Conservation (phyloP, 2,797 vertebrate genomes). For the Poecile montanus region DNA sequence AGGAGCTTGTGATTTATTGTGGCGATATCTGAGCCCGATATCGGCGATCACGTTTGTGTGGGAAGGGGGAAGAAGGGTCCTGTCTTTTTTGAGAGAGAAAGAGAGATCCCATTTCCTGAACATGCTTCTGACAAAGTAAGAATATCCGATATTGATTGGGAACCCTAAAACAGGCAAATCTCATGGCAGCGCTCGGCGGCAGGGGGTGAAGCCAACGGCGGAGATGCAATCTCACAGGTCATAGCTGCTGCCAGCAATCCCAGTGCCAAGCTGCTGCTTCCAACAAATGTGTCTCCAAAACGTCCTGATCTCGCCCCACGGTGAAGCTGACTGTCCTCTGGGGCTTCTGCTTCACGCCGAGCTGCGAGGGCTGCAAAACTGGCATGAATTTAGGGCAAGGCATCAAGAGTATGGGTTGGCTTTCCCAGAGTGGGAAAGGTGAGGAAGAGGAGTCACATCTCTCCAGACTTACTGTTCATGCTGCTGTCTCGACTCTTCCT, state of each 20-base stretch:
- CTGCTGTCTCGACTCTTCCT: background rate
- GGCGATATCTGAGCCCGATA: slow-evolving; percentile 21
- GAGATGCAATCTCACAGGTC: slow-evolving; percentile 67
- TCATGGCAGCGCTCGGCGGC: background rate
- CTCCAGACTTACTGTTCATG: background rate
- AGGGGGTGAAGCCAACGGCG: slow-evolving; percentile 43
- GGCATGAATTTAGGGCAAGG: background rate
- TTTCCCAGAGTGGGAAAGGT: background rate
- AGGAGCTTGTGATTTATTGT: slow-evolving; percentile 58
- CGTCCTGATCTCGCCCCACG: slow-evolving; percentile 9
- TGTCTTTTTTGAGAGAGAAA: background rate
- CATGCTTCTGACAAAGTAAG: background rate
- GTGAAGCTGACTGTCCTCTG: background rate
- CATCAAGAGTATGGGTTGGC: background rate
- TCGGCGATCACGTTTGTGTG: background rate
- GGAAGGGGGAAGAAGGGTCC: slow-evolving; percentile 6
- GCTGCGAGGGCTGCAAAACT: slow-evolving; percentile 16
- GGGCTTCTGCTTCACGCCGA: background rate
- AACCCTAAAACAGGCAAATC: slow-evolving; percentile 30
- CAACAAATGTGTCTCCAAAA: slow-evolving; percentile 55
- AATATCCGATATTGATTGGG: slow-evolving; percentile 38
- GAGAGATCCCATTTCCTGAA: slow-evolving; percentile 60
- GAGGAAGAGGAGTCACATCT: slow-evolving; percentile 1
- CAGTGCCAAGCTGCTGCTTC: slow-evolving; percentile 54
- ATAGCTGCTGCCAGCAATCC: slow-evolving; percentile 68